These are phyloP conservation scores for Xanthia icteritia DNA, from an alignment of 2,888 invertebrate genomes.

Conservation along the genomic window DNA sequence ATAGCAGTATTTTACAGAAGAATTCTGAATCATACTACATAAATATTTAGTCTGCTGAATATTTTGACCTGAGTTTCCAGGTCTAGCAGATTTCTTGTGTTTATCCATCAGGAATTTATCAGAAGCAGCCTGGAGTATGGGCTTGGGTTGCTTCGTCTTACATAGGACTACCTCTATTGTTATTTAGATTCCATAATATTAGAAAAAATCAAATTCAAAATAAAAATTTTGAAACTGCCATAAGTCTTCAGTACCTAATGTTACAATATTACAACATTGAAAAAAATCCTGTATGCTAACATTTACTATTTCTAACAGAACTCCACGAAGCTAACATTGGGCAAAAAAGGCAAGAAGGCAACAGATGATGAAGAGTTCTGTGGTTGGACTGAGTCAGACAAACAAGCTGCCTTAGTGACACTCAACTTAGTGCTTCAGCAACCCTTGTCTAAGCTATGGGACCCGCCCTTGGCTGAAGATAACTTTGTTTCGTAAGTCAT, in stretches of 20 bases:
- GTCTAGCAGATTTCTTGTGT: background rate
- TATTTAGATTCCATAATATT: no score
- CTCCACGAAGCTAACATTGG: constrained; percentile 86
- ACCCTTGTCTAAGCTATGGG: constrained; percentile 94
- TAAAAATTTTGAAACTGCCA: no score
- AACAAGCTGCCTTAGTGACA: constrained; percentile 92
- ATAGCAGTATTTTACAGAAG: no score
- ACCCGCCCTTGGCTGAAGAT: constrained; percentile 95
- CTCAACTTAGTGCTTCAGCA: constrained; percentile 92
- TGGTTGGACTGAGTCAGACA: constrained; percentile 93
- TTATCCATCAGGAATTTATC: background rate
- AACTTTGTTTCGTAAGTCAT: constrained; percentile 94
- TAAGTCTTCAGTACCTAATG: background rate
- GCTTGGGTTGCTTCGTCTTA: no score
- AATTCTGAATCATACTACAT: background rate
- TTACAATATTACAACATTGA: background rate
- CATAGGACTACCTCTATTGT: background rate
- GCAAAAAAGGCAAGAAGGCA: constrained; percentile 86
- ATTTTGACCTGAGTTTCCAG: background rate
- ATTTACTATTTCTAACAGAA: constrained; percentile 73
- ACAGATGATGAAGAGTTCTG: constrained; percentile 87
- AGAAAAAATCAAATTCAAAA: no score
- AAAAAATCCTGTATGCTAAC: background rate
- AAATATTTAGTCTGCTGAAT: background rate
- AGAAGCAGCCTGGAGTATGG: background rate